phyloP scores from a whole-genome alignment of 2,888 invertebrate genomes.

The Cabera pusaria region DNA sequence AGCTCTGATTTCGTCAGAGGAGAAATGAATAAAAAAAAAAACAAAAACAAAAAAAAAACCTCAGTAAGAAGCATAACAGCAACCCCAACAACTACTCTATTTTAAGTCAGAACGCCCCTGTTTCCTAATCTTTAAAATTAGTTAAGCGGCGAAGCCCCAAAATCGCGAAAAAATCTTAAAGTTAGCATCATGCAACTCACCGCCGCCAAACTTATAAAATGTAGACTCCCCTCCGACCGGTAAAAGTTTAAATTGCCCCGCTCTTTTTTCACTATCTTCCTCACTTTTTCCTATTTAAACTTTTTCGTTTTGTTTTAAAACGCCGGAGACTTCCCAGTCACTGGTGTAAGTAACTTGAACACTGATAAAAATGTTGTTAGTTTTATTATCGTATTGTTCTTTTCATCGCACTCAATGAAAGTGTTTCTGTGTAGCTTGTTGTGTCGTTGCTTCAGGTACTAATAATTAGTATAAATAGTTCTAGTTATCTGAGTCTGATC shows the following conservation, averaged over 20 bases:
- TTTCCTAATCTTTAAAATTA: slow-evolving; percentile 21
- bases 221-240: slow-evolving; percentile 55
- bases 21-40: no score
- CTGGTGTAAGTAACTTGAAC: slow-evolving; percentile 27
- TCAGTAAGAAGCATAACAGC: background rate
- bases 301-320: slow-evolving; percentile 75
- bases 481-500: no score
- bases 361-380: slow-evolving; percentile 32
- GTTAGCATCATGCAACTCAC: slow-evolving; percentile 66
- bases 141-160: slow-evolving; percentile 29
- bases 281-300: slow-evolving; percentile 80
- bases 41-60: no score
- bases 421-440: slow-evolving; percentile 9
- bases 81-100: background rate
- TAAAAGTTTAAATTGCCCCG: slow-evolving; percentile 76
- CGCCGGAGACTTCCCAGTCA: slow-evolving; percentile 42
- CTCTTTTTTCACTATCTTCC: slow-evolving; percentile 78
- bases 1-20: no score
- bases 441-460: slow-evolving; percentile 1
- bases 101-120: slow-evolving; percentile 6
- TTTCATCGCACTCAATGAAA: slow-evolving; percentile 19
- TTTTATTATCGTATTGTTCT: slow-evolving; percentile 23
- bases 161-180: slow-evolving; percentile 42
- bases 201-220: slow-evolving; percentile 67
- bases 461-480: slow-evolving; percentile 3